Evolutionary conservation across 2,888 invertebrate species (phyloP).

Genomic region (Tetrapedia diversipes): DNA sequence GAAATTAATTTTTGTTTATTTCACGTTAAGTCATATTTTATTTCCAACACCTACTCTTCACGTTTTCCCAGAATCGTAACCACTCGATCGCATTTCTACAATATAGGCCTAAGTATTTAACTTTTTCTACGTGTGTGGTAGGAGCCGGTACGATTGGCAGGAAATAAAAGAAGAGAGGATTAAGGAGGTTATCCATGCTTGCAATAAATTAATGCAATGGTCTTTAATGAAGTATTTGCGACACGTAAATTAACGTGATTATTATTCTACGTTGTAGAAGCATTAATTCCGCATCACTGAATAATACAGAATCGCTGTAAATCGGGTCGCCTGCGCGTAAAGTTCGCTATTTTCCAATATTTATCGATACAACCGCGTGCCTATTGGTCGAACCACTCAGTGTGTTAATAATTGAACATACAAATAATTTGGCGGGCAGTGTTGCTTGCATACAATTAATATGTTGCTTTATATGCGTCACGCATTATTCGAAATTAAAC

Average conservation of each 20-base stretch:
- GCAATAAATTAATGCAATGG: background rate
- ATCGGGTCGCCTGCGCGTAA: background rate
- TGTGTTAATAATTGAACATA: constrained; percentile 20
- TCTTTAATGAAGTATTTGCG: background rate
- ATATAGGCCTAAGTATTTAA: too few species aligned
- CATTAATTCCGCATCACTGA: background rate
- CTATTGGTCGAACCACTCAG: background rate
- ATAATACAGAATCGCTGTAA: background rate
- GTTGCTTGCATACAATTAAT: background rate
- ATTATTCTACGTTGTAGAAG: background rate
- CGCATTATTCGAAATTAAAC: background rate
- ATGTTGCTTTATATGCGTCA: background rate
- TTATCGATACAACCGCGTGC: background rate
- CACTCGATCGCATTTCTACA: too few species aligned
- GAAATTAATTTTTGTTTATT: too few species aligned
- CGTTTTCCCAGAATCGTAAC: too few species aligned
- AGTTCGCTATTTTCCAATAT: background rate
- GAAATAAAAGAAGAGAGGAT: too few species aligned
- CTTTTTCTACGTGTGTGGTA: too few species aligned
- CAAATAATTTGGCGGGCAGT: constrained; percentile 4
- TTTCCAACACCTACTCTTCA: too few species aligned
- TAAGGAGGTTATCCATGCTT: too few species aligned
- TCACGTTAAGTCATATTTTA: too few species aligned
- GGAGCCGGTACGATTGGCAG: too few species aligned
- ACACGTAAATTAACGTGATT: background rate